Conservation (phyloP, 2,888 invertebrate species). For the Caenorhabditis becei region DNA sequence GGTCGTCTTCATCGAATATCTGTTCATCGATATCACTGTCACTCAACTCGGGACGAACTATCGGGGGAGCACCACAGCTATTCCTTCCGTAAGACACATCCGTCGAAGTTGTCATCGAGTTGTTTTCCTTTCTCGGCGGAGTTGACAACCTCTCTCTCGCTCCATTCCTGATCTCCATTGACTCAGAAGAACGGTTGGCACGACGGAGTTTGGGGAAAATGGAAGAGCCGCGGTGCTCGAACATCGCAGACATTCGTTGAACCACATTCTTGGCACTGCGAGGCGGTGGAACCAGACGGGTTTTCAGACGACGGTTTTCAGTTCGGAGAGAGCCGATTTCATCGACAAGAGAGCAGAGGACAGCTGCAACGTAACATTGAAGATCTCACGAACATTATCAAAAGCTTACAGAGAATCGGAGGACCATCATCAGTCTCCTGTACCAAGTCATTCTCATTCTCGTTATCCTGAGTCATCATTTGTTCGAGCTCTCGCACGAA, state of each 20-base stretch:
- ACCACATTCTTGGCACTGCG: constrained; percentile 62
- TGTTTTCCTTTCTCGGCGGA: constrained; percentile 70
- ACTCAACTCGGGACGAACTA: constrained; percentile 78
- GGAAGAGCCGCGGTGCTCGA: constrained; percentile 61
- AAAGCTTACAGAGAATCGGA: constrained; percentile 49
- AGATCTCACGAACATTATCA: neutral
- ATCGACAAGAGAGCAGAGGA: constrained; percentile 78
- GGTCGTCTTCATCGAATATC: constrained; percentile 59
- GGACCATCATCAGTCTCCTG: constrained; percentile 37
- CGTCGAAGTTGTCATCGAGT: constrained; percentile 75
- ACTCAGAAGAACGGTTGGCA: constrained; percentile 51
- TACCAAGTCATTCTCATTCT: constrained; percentile 49
- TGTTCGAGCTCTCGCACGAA: constrained; percentile 78
- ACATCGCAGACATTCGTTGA: constrained; percentile 71
- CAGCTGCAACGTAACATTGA: constrained; percentile 70
- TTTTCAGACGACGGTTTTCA: constrained; percentile 77
- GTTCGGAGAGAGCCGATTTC: constrained; percentile 78
- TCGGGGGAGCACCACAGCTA: constrained; percentile 66
- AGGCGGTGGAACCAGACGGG: constrained; percentile 67
- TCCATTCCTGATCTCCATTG: constrained; percentile 72
- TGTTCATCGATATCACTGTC: constrained; percentile 75
- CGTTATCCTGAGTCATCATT: constrained; percentile 64
- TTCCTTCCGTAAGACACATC: constrained; percentile 72
- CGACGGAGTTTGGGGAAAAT: constrained; percentile 65
- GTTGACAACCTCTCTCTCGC: constrained; percentile 78